Conservation (phyloP, 2,797 vertebrate species). For the Cyprinella venusta region DNA sequence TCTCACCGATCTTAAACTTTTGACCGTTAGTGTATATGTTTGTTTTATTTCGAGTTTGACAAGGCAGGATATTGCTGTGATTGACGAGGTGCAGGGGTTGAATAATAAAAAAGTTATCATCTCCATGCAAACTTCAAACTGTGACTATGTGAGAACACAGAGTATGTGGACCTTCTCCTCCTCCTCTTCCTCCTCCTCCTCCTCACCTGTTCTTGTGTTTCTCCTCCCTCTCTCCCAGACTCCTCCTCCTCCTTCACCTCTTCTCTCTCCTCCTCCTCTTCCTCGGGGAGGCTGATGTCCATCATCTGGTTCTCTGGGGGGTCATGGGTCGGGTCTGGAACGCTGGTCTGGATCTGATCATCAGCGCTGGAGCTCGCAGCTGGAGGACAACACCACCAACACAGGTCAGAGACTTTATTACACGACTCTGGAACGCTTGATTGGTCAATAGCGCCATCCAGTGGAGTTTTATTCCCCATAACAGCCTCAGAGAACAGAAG, state of each 20-base stretch:
- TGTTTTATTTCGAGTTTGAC: too few relatives aligned
- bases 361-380: conserved; percentile 14
- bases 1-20: too few relatives aligned
- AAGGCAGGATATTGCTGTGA: too few relatives aligned
- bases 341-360: conserved; percentile 88
- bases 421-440: too few relatives aligned
- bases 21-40: too few relatives aligned
- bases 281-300: conserved; percentile 68
- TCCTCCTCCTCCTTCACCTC: conserved; percentile 54
- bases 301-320: conserved; percentile 69
- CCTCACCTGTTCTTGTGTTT: conserved; percentile 71
- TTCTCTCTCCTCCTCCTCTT: conserved; percentile 75
- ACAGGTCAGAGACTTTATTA: not conserved
- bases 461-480: too few relatives aligned
- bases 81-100: too few relatives aligned
- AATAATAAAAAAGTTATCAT: too few relatives aligned
- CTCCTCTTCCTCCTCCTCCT: conserved; percentile 76
- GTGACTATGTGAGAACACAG: too few relatives aligned
- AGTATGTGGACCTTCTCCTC: conserved; percentile 42
- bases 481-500: too few relatives aligned
- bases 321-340: conserved; percentile 80
- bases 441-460: too few relatives aligned
- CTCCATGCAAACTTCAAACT: too few relatives aligned
- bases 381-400: not conserved
- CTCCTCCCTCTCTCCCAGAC: conserved; percentile 68